Base-by-base conservation (phyloP, 2,113 vertebrate species). In the Pyxicephalus adspersus region DNA sequence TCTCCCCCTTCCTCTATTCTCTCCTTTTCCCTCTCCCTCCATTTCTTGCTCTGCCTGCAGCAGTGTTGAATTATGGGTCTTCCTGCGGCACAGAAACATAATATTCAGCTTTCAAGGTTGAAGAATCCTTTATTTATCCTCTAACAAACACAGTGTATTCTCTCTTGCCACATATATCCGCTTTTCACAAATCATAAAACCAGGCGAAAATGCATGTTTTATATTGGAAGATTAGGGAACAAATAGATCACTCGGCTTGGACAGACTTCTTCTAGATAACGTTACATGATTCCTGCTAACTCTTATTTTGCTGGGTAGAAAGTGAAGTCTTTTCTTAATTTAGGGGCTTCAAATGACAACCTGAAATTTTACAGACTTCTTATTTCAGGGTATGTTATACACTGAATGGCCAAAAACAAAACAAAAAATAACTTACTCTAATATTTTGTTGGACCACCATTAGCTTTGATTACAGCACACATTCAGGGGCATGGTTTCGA, bases 71-170 rank as follows among this genome's bases (percentile, higher is more conserved):
- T 80, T 71, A 80, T 71, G 55, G 60, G 55, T 31, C 22, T 11
- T 28, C 29, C 66, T 52, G 67, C 57, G 15, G 38, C 66, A 71
- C 66, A 29, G 65, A 70, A 80, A 80, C 77, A 70, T 63, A 61
- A 71, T 52, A 72, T 80, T 80, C 78, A 23, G 54, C 45, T 80
- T 64, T 80, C 67, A 72, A 80, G 78, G 67, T 64, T 72, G 67
- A 72, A 72, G 19, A 63, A 80, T 51, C 26, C 38, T 64, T 54
- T 71, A 67, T 80, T 71, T 80, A 63, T 72, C 34, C 57, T 51
- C 13, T 38, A 52, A 64, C 57, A 60, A 11, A 75, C 57, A 22
- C 23, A 8, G 15, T 29, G 25, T 70, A 52, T 52, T 45, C n/a
- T 58, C 20, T 60, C 28, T 22, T 15, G 16, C 45, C 19, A 18